Percentiles rank a stretch among this genome's conserved stretches.
These are phyloP conservation scores for Lottia scabra DNA, from an alignment of 2,888 invertebrate species.

Conservation along the genomic window DNA sequence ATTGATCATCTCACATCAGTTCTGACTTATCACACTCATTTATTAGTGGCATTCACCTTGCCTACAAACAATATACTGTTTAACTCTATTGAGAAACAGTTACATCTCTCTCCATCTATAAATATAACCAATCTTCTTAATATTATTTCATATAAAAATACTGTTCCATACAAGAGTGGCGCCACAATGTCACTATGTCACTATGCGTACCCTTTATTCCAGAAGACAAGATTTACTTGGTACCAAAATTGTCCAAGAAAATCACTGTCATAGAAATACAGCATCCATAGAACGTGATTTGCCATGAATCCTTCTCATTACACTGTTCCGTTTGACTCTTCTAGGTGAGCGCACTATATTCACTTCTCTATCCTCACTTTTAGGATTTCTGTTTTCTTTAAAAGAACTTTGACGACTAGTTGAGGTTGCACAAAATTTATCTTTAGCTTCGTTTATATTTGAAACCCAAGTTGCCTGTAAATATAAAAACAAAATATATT, in stretches of 20 bases:
- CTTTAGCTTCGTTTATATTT: constrained; percentile 72
- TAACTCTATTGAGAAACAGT: no score
- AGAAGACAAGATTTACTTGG: neutral
- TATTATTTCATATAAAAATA: no score
- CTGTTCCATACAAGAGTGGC: no score
- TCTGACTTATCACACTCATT: no score
- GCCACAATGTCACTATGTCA: no score
- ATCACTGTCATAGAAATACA: constrained; percentile 42
- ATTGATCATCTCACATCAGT: no score
- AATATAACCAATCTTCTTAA: no score
- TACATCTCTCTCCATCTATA: no score
- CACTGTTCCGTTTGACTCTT: constrained; percentile 24
- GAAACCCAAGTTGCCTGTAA: constrained; percentile 71
- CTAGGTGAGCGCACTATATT: constrained; percentile 17
- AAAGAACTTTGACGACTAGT: constrained; percentile 32
- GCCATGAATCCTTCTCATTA: constrained; percentile 36
- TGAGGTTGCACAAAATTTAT: constrained; percentile 70
- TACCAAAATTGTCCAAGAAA: neutral
- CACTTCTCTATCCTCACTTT: constrained; percentile 12
- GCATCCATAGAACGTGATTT: constrained; percentile 58
- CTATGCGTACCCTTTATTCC: no score
- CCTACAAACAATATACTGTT: no score
- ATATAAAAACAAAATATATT: neutral
- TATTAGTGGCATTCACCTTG: no score
- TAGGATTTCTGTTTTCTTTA: constrained; percentile 28